phyloP scores from a whole-genome alignment of 1,140 invertebrate genomes.

The Diachasmimorpha longicaudata region DNA sequence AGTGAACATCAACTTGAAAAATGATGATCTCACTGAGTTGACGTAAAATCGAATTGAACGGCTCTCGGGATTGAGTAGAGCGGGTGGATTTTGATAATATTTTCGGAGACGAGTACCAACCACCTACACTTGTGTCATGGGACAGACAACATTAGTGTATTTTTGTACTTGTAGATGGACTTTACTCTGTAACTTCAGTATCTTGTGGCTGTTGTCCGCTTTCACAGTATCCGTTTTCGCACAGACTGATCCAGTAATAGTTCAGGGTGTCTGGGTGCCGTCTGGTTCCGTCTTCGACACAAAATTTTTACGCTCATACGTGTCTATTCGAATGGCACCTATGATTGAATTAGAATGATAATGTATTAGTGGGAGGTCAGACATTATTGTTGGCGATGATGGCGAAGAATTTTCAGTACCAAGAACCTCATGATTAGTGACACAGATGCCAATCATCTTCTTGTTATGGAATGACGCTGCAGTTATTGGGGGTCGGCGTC shows the following conservation, averaged over 20 bases:
- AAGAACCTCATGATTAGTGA: neutral
- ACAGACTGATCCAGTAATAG: slow-evolving; percentile 38
- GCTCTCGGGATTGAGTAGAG: neutral
- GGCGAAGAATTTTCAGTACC: neutral
- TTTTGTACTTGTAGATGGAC: neutral
- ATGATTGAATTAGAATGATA: neutral
- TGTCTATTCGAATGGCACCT: neutral
- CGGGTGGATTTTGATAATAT: neutral
- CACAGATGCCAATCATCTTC: neutral
- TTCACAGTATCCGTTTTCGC: slow-evolving; percentile 21
- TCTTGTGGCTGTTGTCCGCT: slow-evolving; percentile 16
- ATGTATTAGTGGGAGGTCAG: neutral
- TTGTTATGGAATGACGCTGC: slow-evolving; percentile 18
- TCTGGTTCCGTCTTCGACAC: slow-evolving; percentile 34
- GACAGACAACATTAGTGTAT: slow-evolving; percentile 1
- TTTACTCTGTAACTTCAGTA: slow-evolving; percentile 8
- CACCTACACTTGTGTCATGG: neutral
- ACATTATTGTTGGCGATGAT: neutral
- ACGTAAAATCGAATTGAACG: too few species aligned
- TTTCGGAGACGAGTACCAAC: neutral
- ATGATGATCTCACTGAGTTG: too few species aligned
- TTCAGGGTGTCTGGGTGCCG: slow-evolving; percentile 33
- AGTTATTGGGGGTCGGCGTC: slow-evolving; percentile 14
- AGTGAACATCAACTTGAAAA: too few species aligned
- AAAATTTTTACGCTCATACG: neutral